These are phyloP conservation scores for Hirudo medicinalis DNA, from an alignment of 1,140 invertebrate genomes.

Conservation along the genomic window DNA sequence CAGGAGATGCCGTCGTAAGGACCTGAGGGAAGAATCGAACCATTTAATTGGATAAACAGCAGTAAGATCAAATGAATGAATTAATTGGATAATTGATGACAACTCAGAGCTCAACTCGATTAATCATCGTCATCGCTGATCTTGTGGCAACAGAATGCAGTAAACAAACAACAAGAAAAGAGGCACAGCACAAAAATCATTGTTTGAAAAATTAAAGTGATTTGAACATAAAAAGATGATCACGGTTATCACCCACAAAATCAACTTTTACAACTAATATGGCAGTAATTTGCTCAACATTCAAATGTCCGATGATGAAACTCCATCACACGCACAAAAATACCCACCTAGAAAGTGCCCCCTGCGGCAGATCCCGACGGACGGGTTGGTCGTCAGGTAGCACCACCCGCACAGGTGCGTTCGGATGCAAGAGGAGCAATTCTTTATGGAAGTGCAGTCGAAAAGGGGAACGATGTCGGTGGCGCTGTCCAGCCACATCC, in stretches of 20 bases:
- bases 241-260: too few species aligned
- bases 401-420: constrained; percentile 86
- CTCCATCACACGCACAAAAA: not conserved
- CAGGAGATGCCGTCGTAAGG: constrained; percentile 1
- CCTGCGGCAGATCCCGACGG: constrained; percentile 52
- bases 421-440: constrained; percentile 65
- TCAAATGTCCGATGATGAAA: too few species aligned
- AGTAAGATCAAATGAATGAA: not conserved
- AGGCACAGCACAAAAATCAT: too few species aligned
- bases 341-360: constrained; percentile 44
- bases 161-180: too few species aligned
- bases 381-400: constrained; percentile 70
- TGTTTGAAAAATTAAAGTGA: too few species aligned
- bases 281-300: too few species aligned
- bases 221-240: too few species aligned
- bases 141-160: too few species aligned
- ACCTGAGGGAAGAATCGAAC: not conserved
- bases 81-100: not conserved
- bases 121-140: too few species aligned
- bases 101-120: too few species aligned
- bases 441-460: constrained; percentile 59
- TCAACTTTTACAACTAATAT: too few species aligned
- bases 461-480: constrained; percentile 24
- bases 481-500: constrained; percentile 69
- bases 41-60: not conserved